phyloP scores from a whole-genome alignment of 1,140 invertebrate species.

The Choristoneura fumiferana region DNA sequence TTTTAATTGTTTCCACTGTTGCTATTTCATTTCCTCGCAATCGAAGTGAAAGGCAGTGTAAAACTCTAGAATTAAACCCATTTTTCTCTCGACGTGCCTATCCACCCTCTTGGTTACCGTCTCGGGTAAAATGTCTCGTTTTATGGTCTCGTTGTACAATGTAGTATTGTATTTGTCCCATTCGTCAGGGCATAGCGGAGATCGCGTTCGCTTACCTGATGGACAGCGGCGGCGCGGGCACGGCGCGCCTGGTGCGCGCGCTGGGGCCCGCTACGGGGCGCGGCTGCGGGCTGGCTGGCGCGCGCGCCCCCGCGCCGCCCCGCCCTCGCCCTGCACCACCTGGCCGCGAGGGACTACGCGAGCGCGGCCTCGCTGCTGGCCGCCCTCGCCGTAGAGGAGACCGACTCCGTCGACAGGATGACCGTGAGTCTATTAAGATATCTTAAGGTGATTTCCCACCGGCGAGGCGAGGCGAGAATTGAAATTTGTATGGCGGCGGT shows the following conservation, averaged over 20 bases:
- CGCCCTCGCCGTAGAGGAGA: conserved; percentile 84
- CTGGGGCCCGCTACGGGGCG: conserved; percentile 15
- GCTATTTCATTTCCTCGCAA: too few species aligned
- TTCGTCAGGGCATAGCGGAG: conserved; percentile 44
- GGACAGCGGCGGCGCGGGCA: conserved; percentile 22
- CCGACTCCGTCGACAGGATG: conserved; percentile 84
- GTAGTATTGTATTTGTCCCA: too few species aligned
- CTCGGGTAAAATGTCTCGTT: too few species aligned
- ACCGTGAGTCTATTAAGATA: conserved; percentile 80
- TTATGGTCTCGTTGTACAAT: too few species aligned
- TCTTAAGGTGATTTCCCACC: too few species aligned
- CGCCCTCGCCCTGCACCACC: conserved; percentile 31
- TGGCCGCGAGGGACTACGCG: background rate
- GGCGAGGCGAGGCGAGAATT: too few species aligned
- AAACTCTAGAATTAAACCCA: too few species aligned
- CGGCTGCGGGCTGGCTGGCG: conserved; percentile 33
- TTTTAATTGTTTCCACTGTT: too few species aligned
- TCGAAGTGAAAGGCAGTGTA: too few species aligned
- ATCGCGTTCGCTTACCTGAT: conserved; percentile 41
- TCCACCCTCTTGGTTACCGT: too few species aligned
- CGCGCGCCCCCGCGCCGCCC: conserved; percentile 24
- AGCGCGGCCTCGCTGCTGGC: conserved; percentile 29
- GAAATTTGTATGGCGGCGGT: too few species aligned
- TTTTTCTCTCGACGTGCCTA: too few species aligned
- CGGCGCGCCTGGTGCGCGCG: conserved; percentile 21